Percentiles rank a stretch among this genome's conserved stretches.
These are phyloP conservation scores for Lagocephalus sceleratus DNA, from an alignment of 2,797 vertebrate genomes.

Conservation along the genomic window DNA sequence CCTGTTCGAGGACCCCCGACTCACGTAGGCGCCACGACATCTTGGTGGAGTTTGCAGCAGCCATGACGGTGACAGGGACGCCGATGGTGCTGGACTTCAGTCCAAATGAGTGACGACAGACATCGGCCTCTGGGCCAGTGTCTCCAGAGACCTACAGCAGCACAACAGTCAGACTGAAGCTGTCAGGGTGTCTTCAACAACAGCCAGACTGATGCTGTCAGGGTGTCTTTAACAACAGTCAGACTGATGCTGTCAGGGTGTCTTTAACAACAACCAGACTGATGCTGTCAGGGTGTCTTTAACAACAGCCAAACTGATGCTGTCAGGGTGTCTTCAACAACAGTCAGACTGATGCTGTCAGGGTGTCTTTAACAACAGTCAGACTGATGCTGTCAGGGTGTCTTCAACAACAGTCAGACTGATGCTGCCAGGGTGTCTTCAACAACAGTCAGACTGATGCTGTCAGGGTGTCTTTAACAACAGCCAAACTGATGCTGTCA, in stretches of 20 bases:
- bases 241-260: neutral
- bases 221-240: neutral
- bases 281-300: neutral
- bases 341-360: neutral
- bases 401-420: too few relatives aligned
- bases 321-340: neutral
- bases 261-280: neutral
- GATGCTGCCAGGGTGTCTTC: too few relatives aligned
- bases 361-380: too few relatives aligned
- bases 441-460: too few relatives aligned
- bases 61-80: slow-evolving; percentile 71
- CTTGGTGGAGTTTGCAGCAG: slow-evolving; percentile 81
- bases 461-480: too few relatives aligned
- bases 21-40: slow-evolving; percentile 91
- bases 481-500: too few relatives aligned
- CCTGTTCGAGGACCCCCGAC: slow-evolving; percentile 49
- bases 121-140: slow-evolving; percentile 21
- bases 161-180: neutral
- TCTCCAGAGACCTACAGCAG: neutral
- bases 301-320: neutral
- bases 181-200: neutral
- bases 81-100: slow-evolving; percentile 8
- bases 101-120: slow-evolving; percentile 2
- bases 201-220: neutral
- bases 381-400: too few relatives aligned